Evolutionary conservation across 2,113 vertebrate genomes (phyloP).

Genomic region (Pteropus alecto): DNA sequence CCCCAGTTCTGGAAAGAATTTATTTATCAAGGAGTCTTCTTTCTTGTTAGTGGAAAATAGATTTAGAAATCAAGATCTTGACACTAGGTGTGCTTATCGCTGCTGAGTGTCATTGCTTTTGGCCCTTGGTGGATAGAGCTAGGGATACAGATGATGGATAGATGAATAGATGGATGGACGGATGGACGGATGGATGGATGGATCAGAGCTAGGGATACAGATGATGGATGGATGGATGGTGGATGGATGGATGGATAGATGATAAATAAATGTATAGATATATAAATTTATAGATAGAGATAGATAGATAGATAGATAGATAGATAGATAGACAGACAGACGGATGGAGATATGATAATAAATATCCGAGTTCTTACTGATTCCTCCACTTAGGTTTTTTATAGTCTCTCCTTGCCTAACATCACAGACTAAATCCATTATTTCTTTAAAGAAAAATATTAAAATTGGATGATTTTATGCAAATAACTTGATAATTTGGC

Average conservation of each 20-base stretch:
- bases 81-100: background rate
- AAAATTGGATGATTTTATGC: background rate
- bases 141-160: background rate
- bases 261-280: background rate
- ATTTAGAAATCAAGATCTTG: background rate
- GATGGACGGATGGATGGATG: background rate
- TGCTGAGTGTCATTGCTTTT: background rate
- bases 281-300: background rate
- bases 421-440: background rate
- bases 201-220: background rate
- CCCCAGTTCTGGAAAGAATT: background rate
- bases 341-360: background rate
- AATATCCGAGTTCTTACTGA: background rate
- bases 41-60: background rate
- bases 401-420: background rate
- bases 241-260: background rate
- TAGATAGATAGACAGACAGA: background rate
- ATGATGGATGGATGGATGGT: background rate
- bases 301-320: background rate
- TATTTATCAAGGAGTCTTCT: background rate
- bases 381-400: background rate
- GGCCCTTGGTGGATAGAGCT: background rate
- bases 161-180: background rate
- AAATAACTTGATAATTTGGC: slow-evolving; percentile 16
- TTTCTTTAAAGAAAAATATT: background rate